Conservation (phyloP, 2,113 vertebrate genomes). For the Hucho hucho region DNA sequence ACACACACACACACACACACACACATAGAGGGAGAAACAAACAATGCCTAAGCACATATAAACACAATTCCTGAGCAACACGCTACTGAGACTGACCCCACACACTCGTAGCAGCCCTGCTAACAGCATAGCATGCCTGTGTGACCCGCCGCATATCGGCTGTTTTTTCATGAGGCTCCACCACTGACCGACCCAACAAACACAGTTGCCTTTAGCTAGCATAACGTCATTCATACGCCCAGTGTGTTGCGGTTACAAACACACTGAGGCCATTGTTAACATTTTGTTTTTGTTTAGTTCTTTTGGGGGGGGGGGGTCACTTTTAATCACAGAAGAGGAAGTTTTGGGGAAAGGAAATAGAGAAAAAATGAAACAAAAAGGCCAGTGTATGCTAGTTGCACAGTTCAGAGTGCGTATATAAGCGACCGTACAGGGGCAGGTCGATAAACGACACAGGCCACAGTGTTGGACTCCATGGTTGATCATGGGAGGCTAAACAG, state of each 20-base stretch:
- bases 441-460: constrained; percentile 8
- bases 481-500: constrained; percentile 34
- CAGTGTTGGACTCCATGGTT: constrained; percentile 57
- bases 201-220: constrained; percentile 5
- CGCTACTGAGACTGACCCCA: too few species aligned
- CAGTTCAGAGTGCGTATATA: constrained; percentile 21
- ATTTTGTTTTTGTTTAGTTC: constrained; percentile 64
- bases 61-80: background rate
- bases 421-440: background rate
- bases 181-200: too few species aligned
- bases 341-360: constrained; percentile 45
- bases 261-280: constrained; percentile 49
- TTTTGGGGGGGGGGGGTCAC: constrained; percentile 24
- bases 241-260: constrained; percentile 33
- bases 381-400: constrained; percentile 48
- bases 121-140: background rate
- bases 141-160: background rate
- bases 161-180: background rate
- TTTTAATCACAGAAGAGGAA: constrained; percentile 59
- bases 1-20: constrained; percentile 2
- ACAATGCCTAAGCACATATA: too few species aligned
- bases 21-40: constrained; percentile 7
- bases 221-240: constrained; percentile 29
- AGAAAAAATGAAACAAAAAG: constrained; percentile 53
- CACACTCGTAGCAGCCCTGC: too few species aligned